Conservation (phyloP, 2,113 vertebrate species). For the Halichoerus grypus region DNA sequence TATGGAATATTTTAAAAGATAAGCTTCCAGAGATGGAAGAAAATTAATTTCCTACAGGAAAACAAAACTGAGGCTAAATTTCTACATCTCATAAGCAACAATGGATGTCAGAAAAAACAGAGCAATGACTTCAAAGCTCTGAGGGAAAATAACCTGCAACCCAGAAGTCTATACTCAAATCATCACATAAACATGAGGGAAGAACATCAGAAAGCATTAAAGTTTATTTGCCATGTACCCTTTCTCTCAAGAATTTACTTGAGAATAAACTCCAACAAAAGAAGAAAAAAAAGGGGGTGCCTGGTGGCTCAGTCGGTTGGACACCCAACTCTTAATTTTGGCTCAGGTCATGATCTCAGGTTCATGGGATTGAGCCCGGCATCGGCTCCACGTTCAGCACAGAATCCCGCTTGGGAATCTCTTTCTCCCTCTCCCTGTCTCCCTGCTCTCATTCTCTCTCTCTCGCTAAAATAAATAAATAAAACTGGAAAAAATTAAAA, state of each 20-base stretch:
- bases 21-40: neutral
- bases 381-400: neutral
- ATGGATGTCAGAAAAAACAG: neutral
- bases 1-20: neutral
- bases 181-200: neutral
- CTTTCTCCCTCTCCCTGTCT: neutral
- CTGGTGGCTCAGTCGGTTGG: neutral
- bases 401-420: neutral
- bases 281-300: neutral
- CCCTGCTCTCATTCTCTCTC: neutral
- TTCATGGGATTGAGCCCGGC: neutral
- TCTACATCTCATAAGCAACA: neutral
- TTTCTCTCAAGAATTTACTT: neutral
- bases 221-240: neutral
- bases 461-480: too few relatives aligned
- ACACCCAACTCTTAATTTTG: neutral
- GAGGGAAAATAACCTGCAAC: neutral
- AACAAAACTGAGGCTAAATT: slow-evolving; percentile 24
- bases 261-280: neutral
- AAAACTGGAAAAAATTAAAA: neutral
- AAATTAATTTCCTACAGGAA: neutral
- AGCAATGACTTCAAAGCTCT: neutral
- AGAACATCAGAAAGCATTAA: neutral
- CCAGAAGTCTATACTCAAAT: neutral
- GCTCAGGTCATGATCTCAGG: neutral